These are phyloP conservation scores for Bujurquina vittata DNA, from an alignment of 2,113 vertebrate genomes.

Conservation along the genomic window DNA sequence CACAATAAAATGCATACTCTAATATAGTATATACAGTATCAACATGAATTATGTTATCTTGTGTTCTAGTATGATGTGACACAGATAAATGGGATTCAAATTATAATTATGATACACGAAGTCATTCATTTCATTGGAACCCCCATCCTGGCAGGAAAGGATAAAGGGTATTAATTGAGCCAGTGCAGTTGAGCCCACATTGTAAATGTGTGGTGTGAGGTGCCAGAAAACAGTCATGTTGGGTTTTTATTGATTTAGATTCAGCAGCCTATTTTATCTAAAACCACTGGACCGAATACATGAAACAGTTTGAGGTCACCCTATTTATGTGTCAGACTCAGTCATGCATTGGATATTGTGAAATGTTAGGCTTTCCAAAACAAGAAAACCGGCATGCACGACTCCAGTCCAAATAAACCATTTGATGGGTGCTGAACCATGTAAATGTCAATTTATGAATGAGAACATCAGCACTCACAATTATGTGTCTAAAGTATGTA, in stretches of 20 bases:
- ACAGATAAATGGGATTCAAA: constrained; percentile 26
- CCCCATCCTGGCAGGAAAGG: constrained; percentile 4
- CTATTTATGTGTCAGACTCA: background rate
- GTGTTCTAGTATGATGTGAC: background rate
- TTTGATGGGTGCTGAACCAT: too few species aligned
- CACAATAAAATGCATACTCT: too few species aligned
- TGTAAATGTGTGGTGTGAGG: constrained; percentile 30
- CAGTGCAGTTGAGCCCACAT: background rate
- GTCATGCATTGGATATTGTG: background rate
- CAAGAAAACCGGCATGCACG: too few species aligned
- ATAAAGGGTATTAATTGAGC: constrained; percentile 21
- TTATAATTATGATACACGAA: constrained; percentile 44
- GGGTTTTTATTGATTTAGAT: background rate
- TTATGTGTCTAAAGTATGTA: too few species aligned
- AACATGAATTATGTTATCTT: background rate
- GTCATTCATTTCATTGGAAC: constrained; percentile 50
- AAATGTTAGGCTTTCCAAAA: background rate
- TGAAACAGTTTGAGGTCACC: background rate
- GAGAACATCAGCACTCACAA: too few species aligned
- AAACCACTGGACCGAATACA: background rate
- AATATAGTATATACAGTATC: too few species aligned
- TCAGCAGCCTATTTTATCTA: background rate
- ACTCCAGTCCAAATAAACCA: too few species aligned
- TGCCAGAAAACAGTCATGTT: background rate
- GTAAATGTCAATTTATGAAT: too few species aligned